Evolutionary conservation across 2,888 invertebrate genomes (phyloP).

Genomic region (Tolmerus cingulatus): DNA sequence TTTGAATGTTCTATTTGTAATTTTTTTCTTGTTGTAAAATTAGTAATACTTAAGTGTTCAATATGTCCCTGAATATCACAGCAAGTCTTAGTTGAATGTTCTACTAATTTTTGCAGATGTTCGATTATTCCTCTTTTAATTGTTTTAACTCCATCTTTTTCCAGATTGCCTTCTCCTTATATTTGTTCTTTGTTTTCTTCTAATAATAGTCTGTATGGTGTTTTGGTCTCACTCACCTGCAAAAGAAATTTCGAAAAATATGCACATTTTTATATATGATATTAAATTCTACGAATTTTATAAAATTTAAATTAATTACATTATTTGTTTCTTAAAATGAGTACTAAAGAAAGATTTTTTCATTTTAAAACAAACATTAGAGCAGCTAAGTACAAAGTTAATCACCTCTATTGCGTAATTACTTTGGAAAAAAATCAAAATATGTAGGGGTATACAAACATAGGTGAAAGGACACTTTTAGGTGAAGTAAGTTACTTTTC

Average conservation of each 20-base stretch:
- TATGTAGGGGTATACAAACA: too few species aligned
- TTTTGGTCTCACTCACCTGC: neutral
- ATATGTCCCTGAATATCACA: conserved; percentile 38
- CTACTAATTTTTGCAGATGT: neutral
- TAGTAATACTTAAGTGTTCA: conserved; percentile 12
- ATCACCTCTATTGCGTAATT: too few species aligned
- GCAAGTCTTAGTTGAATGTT: neutral
- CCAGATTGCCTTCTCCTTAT: neutral
- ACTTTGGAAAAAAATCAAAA: too few species aligned
- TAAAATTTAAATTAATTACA: neutral
- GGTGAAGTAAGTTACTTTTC: too few species aligned
- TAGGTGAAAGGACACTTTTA: too few species aligned
- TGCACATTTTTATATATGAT: neutral
- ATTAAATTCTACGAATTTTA: neutral
- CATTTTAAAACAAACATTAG: neutral
- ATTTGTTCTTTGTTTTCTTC: neutral
- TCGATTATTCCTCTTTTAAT: neutral
- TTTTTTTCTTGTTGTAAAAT: neutral
- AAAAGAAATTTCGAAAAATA: neutral
- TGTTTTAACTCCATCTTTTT: neutral
- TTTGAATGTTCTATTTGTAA: neutral
- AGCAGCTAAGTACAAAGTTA: neutral
- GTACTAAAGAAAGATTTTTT: neutral
- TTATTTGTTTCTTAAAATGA: neutral
- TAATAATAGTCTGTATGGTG: too few species aligned